Conservation (phyloP, 2,888 invertebrate species). For the Ophion ventricosus region DNA sequence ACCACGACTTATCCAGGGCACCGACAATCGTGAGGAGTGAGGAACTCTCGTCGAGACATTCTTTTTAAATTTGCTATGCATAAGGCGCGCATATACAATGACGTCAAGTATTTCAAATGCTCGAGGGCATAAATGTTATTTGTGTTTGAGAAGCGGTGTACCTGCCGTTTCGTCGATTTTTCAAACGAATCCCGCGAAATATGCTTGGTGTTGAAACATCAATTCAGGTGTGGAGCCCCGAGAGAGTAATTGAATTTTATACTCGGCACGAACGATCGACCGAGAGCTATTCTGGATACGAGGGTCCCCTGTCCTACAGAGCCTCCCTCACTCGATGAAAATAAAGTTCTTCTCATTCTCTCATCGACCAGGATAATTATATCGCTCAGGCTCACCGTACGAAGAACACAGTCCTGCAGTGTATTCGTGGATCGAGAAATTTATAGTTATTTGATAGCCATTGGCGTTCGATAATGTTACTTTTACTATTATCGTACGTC, state of each 20-base stretch:
- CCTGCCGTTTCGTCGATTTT: conserved; percentile 23
- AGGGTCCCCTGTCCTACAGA: neutral
- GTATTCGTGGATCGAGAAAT: neutral
- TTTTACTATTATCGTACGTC: neutral
- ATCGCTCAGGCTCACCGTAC: neutral
- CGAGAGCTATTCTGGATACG: neutral
- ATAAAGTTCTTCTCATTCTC: conserved; percentile 5
- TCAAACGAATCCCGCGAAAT: conserved; percentile 5
- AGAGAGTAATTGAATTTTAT: conserved; percentile 31
- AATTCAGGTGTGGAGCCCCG: neutral
- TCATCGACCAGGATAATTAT: conserved; percentile 20
- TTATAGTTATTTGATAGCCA: neutral
- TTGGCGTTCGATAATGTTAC: neutral
- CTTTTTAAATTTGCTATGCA: no score
- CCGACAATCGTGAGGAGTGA: no score
- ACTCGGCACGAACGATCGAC: neutral
- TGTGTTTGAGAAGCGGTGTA: neutral
- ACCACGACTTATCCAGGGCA: neutral
- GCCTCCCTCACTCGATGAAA: neutral
- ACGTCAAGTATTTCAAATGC: neutral
- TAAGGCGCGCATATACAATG: neutral
- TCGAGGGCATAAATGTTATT: conserved; percentile 1
- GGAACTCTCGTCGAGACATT: no score
- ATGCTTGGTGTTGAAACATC: conserved; percentile 10
- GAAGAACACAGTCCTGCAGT: neutral